phyloP scores from a whole-genome alignment of 1,140 invertebrate species.

The Aphidius gifuensis region DNA sequence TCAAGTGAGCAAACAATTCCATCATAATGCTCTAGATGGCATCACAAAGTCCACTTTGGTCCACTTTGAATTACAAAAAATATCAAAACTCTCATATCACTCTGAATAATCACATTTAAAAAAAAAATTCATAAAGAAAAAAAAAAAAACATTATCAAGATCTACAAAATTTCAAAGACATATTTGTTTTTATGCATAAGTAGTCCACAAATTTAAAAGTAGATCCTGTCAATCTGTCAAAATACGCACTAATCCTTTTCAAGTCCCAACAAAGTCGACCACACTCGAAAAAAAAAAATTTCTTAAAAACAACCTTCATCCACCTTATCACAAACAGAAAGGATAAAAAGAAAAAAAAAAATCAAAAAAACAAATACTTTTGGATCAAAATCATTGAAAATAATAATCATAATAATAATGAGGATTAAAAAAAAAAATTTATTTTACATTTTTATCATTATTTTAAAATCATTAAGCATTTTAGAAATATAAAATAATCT shows the following conservation, averaged over 20 bases:
- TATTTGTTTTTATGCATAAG: conserved; percentile 17
- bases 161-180: conserved; percentile 9
- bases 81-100: neutral
- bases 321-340: conserved; percentile 6
- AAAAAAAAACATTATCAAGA: conserved; percentile 18
- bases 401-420: no score
- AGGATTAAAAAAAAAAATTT: no score
- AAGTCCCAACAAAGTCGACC: conserved; percentile 21
- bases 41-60: neutral
- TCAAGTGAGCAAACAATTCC: neutral
- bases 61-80: neutral
- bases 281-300: conserved; percentile 9
- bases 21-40: neutral
- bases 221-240: conserved; percentile 44
- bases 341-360: neutral
- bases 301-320: neutral
- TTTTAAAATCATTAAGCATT: conserved; percentile 16
- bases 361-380: conserved; percentile 9
- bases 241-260: conserved; percentile 49
- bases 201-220: no score
- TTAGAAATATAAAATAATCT: conserved; percentile 9
- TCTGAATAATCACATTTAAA: neutral
- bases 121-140: neutral
- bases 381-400: neutral
- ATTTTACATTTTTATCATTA: neutral